phyloP scores from a whole-genome alignment of 2,797 vertebrate species.

The Eulemur mongoz region DNA sequence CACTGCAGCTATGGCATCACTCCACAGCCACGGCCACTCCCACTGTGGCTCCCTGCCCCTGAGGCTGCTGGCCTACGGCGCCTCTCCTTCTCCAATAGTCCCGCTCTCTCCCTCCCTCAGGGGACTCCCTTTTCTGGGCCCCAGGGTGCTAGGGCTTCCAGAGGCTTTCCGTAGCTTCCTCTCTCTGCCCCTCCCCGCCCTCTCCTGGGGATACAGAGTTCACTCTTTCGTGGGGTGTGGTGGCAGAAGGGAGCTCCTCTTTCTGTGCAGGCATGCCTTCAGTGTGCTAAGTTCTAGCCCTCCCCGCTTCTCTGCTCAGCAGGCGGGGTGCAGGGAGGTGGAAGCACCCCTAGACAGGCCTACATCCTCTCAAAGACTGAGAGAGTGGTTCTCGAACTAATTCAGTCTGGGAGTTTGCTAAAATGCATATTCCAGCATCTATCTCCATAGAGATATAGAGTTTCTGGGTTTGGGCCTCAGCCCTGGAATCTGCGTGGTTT shows the following conservation, averaged over 20 bases:
- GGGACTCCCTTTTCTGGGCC: not conserved
- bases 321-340: no score
- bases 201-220: constrained; percentile 21
- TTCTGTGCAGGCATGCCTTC: constrained; percentile 24
- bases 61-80: not conserved
- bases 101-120: not conserved
- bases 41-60: not conserved
- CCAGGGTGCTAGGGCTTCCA: not conserved
- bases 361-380: not conserved
- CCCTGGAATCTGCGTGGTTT: constrained; percentile 36
- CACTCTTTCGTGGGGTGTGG: constrained; percentile 16
- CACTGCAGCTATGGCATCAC: not conserved
- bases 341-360: not conserved
- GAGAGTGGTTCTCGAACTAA: not conserved
- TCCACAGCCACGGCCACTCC: not conserved
- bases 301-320: not conserved
- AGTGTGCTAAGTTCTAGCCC: not conserved
- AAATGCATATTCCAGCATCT: not conserved
- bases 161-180: constrained; percentile 30
- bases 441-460: constrained; percentile 25
- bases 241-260: not conserved
- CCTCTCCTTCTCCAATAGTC: not conserved
- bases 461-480: constrained; percentile 29
- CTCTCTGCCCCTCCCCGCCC: not conserved
- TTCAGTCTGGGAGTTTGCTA: not conserved